Conservation (phyloP, 2,113 vertebrate species). For the Verasper variegatus region DNA sequence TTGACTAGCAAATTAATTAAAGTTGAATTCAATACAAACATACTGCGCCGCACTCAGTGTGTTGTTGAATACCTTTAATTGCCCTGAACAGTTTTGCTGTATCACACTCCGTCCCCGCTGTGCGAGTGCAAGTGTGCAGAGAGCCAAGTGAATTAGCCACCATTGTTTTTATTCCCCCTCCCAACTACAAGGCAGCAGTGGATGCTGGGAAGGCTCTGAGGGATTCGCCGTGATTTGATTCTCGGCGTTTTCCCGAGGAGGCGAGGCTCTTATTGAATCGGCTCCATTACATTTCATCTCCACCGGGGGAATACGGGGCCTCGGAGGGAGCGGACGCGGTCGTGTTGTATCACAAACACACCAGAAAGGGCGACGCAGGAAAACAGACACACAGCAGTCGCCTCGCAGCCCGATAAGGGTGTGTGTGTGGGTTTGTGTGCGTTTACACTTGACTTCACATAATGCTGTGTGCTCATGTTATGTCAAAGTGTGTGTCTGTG, state of each 20-base stretch:
- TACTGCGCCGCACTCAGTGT: not conserved
- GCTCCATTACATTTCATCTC: slow-evolving; percentile 77
- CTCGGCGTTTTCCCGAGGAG: slow-evolving; percentile 45
- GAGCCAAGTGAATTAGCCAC: slow-evolving; percentile 60
- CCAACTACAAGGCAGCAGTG: slow-evolving; percentile 48
- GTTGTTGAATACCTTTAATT: slow-evolving; percentile 33
- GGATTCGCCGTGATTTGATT: slow-evolving; percentile 73
- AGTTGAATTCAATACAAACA: slow-evolving; percentile 14
- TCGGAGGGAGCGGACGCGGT: slow-evolving; percentile 3
- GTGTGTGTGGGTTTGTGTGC: not conserved
- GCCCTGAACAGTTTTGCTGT: slow-evolving; percentile 25
- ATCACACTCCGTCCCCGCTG: slow-evolving; percentile 24
- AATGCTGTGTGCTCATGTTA: too few species aligned
- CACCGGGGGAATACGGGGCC: slow-evolving; percentile 60
- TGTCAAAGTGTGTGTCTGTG: too few species aligned
- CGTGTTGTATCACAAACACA: slow-evolving; percentile 60
- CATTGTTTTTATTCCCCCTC: slow-evolving; percentile 56
- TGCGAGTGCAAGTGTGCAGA: not conserved
- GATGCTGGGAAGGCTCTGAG: slow-evolving; percentile 65
- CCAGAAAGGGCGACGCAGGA: slow-evolving; percentile 19
- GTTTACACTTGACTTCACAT: too few species aligned
- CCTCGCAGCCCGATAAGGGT: slow-evolving; percentile 35
- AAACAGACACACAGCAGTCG: slow-evolving; percentile 37
- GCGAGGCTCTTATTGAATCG: slow-evolving; percentile 73
- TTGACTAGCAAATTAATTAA: slow-evolving; percentile 19